A percentile compares a stretch with the other conserved stretches of the same genome.
Evolutionary conservation across 2,113 vertebrate species (phyloP).

Genomic region (Cairina moschata): DNA sequence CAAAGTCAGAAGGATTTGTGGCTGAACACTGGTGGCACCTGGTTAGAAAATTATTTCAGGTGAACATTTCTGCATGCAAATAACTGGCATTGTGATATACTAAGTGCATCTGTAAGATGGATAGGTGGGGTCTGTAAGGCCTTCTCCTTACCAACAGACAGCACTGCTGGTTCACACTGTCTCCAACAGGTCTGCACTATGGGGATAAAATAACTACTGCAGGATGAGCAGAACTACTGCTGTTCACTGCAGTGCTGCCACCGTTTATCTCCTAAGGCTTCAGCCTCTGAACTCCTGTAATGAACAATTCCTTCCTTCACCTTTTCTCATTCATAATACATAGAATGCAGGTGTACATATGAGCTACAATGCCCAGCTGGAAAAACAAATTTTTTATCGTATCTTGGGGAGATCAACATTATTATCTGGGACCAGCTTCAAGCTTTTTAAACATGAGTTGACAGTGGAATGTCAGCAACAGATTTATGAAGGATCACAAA

Average conservation of each 20-base stretch:
- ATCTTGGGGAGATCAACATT: not conserved
- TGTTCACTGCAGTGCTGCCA: not conserved
- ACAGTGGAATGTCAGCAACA: not conserved
- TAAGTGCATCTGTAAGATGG: not conserved
- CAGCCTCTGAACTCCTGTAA: rapidly evolving
- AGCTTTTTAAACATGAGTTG: not conserved
- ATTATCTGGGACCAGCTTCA: not conserved
- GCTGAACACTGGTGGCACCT: not conserved
- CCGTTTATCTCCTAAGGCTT: not conserved
- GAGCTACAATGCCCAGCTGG: not conserved
- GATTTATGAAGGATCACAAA: not conserved
- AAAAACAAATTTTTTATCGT: not conserved
- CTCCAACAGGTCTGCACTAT: not conserved
- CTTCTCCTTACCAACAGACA: not conserved
- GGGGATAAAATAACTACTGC: not conserved
- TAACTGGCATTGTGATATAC: not conserved
- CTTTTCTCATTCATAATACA: not conserved
- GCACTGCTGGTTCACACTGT: not conserved
- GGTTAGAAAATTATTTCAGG: not conserved
- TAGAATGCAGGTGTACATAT: not conserved
- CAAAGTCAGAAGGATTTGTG: not conserved
- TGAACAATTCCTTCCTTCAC: not conserved
- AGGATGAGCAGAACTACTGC: not conserved
- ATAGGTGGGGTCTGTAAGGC: not conserved
- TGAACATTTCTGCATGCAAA: not conserved